Evolutionary conservation across 35 echinoderm and acorn worm species (phyloP).

Genomic region (Holothuria glaberrima): DNA sequence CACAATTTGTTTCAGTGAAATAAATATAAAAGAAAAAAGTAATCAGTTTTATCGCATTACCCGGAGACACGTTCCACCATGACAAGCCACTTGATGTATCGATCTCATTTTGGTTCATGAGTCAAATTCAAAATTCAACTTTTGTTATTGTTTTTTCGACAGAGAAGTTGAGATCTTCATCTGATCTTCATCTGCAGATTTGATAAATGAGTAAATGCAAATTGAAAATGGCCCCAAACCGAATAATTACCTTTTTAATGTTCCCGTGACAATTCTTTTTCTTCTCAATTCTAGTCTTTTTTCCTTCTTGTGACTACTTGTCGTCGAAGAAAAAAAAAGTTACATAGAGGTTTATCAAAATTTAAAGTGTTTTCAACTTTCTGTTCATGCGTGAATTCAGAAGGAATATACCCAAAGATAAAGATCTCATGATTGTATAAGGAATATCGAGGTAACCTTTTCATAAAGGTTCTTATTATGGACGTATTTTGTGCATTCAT

Average conservation of each 20-base stretch:
- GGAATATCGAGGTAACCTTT: no score
- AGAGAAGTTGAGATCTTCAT: slow-evolving; percentile 22
- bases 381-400: no score
- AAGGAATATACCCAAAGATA: no score
- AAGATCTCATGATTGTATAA: no score
- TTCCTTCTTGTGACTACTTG: background rate
- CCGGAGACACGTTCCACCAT: slow-evolving; percentile 18
- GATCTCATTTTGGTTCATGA: slow-evolving; percentile 41
- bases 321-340: background rate
- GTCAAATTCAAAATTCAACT: slow-evolving; percentile 30
- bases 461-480: no score
- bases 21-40: no score
- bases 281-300: background rate
- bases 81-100: slow-evolving; percentile 31
- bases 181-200: slow-evolving; percentile 40
- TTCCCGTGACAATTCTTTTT: slow-evolving; percentile 17
- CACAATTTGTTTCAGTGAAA: no score
- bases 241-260: slow-evolving; percentile 52
- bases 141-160: slow-evolving; percentile 24
- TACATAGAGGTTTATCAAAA: slow-evolving; percentile 22
- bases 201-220: slow-evolving; percentile 38
- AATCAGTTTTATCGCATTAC: slow-evolving; percentile 19
- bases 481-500: no score
- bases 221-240: slow-evolving; percentile 48
- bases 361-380: slow-evolving; percentile 49